Evolutionary conservation across 2,797 vertebrate genomes (phyloP).

Genomic region (Periparus ater): DNA sequence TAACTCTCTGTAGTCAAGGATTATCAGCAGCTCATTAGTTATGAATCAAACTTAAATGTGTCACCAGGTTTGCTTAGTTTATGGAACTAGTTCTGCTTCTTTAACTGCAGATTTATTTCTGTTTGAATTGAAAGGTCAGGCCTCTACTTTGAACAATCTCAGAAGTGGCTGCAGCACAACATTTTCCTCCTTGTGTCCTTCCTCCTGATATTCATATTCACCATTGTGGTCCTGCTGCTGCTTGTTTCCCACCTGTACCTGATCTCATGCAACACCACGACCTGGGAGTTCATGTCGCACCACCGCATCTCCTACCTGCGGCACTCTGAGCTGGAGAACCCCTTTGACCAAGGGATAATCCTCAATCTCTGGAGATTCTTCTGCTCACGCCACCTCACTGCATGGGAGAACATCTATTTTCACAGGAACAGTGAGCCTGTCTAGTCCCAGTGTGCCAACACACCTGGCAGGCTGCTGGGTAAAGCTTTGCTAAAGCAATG

Average conservation of each 20-base stretch:
- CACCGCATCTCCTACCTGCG: slow-evolving; percentile 94
- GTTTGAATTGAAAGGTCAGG: slow-evolving; percentile 84
- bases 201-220: slow-evolving; percentile 77
- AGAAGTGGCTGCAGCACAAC: slow-evolving; percentile 85
- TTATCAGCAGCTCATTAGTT: not conserved
- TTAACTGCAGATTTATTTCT: not conserved
- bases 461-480: not conserved
- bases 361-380: slow-evolving; percentile 93
- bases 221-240: slow-evolving; percentile 82
- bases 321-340: slow-evolving; percentile 85
- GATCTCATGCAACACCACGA: slow-evolving; percentile 91
- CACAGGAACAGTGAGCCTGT: slow-evolving; percentile 76
- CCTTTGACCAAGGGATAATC: slow-evolving; percentile 88
- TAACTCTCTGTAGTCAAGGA: not conserved
- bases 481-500: not conserved
- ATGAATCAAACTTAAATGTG: not conserved
- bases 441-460: slow-evolving; percentile 53
- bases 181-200: slow-evolving; percentile 81
- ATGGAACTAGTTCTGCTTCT: not conserved
- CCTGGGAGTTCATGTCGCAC: slow-evolving; percentile 95
- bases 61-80: not conserved
- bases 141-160: slow-evolving; percentile 76
- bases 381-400: slow-evolving; percentile 82
- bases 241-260: slow-evolving; percentile 91
- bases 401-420: slow-evolving; percentile 90